Base-by-base conservation (phyloP, 2,888 invertebrate species). In the Trachelus tabidus region DNA sequence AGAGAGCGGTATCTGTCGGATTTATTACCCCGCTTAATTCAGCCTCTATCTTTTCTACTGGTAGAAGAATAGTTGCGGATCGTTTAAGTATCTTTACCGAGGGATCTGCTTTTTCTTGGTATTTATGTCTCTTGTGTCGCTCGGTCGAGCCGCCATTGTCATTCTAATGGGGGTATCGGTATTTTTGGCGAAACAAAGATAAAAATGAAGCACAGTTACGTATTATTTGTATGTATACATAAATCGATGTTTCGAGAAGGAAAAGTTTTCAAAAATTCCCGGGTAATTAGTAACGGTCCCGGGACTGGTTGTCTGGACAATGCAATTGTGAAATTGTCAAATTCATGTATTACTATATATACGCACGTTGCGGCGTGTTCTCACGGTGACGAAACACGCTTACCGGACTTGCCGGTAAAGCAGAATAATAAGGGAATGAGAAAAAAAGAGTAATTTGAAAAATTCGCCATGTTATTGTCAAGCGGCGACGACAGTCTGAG, bases 71-170 rank as follows among this genome's bases (percentile, higher is more conserved):
- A 56, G 56, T 56, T 9, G 56, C 56, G 56, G 9, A 56, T 56
- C 56, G 9, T 56, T 56, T 56, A 9, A 56, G 56, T 56, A 56
- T 56, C 56, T 56, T 56, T 56, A 56, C 23, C 23, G 56, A 15
- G 6, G 15, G 56, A 23, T 56, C 56, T 23, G 56, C 56, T 23
- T 56, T 23, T 73, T 69, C 71, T 73, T 34, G 15, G 30, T 69
- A 69, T 75, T 33, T 40, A 69, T 40, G 68, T 69, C 73, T 34
- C 73, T 73, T 73, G 73, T n/a, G 73, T 73, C 37, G 56, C 76
- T 68, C 31, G 73, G 23, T 35, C 68, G 79, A 37, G 78, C 68
- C 77, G 56, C 56, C 56, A 56, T 56, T 56, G 56, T 56, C 56
- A 56, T 56, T 56, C 56, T 56, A 56, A 56, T 56, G 56, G 40